Evolutionary conservation across 2,888 invertebrate species (phyloP), one percentile per base, ranked within the genome.

Genomic region (Choreutis nemorana): DNA sequence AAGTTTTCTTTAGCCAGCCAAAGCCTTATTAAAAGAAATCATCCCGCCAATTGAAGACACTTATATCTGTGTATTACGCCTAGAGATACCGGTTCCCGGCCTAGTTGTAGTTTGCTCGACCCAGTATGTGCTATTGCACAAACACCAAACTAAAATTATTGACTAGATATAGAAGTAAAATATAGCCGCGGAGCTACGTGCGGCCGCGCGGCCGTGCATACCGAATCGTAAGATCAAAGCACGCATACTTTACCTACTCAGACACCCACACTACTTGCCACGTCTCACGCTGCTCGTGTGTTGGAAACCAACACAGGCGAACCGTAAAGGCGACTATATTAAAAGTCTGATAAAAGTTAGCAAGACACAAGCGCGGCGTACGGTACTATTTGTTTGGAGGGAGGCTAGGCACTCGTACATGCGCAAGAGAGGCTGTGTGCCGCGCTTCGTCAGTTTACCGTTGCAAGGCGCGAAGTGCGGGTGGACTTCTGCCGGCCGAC

Each of bases 171-270:
- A 65, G 65, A 61, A 66, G 68, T 70, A 62, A 71, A 68, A 65
- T 71, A 72, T 62, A 70, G 63, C 55, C 55, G 54, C 60, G 60
- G 59, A 53, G 55, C 61, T 71, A 72, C 70, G 72, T 71, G 72
- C 65, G 55, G 58, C 63, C 51, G 71, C 57, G 67, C 71, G 65
- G 63, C 70, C 70, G 71, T 72, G 73, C 73, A 77, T 75, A 75
- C 77, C 77, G 67, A 77, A 73, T 77, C 72, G 63, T 77, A 75
- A 77, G 77, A 77, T 77, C 77, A 75, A 75, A 78, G 77, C 75
- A 75, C 73, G 71, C 75, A 67, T 73, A 75, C 75, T 66, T 66
- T 64, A 70, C 68, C 65, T 67, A 73, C 62, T 61, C 61, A 56
- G 55, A 68, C 68, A 72, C 72, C 68, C 66, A 72, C 71, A 71